A percentile compares a stretch with the other conserved stretches of the same genome.
Evolutionary conservation across 2,888 invertebrate genomes (phyloP).

Genomic region (Philopedon plagiatum): DNA sequence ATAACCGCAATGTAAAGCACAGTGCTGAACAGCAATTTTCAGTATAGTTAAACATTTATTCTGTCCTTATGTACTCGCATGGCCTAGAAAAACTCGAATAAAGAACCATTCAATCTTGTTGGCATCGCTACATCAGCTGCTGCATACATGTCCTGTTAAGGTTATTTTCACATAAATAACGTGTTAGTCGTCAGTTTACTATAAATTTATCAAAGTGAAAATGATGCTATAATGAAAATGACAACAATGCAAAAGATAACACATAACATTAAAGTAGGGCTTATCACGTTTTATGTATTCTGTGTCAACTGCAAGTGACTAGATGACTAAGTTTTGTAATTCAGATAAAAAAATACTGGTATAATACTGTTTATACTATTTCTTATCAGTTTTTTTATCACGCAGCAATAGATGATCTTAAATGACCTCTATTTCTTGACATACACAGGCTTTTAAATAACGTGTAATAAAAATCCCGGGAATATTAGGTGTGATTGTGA

Average conservation of each 20-base stretch:
- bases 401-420: not conserved
- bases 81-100: too few relatives aligned
- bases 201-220: not conserved
- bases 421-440: not conserved
- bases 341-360: constrained; percentile 1
- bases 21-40: too few relatives aligned
- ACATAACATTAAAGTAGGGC: not conserved
- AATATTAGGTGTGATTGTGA: too few relatives aligned
- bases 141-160: too few relatives aligned
- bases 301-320: constrained; percentile 6
- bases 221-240: not conserved
- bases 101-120: too few relatives aligned
- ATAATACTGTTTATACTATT: not conserved
- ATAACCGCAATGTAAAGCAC: too few relatives aligned
- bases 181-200: too few relatives aligned
- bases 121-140: too few relatives aligned
- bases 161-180: too few relatives aligned
- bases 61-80: too few relatives aligned
- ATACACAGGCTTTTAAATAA: not conserved
- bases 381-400: not conserved
- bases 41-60: too few relatives aligned
- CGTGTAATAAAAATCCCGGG: too few relatives aligned
- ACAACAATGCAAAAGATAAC: constrained; percentile 20
- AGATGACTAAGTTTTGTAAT: constrained; percentile 5
- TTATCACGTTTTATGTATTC: constrained; percentile 19